These are phyloP conservation scores for Phenganax marumi DNA, from an alignment of 92 coral and sea anemone genomes.

Conservation along the genomic window DNA sequence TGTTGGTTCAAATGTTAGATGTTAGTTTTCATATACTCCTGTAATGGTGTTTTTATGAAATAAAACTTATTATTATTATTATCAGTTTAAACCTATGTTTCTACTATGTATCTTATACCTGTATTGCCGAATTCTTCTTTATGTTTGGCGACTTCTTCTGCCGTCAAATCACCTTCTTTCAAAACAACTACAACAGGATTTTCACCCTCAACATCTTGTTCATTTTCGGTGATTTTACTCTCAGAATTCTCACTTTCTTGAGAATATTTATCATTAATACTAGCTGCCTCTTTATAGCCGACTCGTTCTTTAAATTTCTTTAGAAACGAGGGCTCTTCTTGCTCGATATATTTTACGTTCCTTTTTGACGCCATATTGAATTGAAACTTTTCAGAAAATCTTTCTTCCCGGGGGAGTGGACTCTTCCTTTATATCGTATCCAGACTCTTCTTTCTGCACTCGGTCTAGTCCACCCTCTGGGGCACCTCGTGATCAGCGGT, in stretches of 20 bases:
- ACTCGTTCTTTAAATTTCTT: constrained; percentile 78
- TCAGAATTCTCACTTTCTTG: constrained; percentile 47
- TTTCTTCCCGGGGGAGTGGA: no score
- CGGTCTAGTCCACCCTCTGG: no score
- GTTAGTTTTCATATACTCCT: no score
- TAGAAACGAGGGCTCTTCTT: constrained; percentile 83
- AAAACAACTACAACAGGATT: constrained; percentile 77
- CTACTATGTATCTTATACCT: neutral
- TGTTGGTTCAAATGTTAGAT: no score
- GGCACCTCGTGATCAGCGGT: no score
- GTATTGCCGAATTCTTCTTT: constrained; percentile 35
- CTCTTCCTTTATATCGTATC: no score
- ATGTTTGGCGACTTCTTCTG: constrained; percentile 69
- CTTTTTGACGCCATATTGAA: constrained; percentile 39
- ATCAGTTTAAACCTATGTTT: no score
- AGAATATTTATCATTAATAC: constrained; percentile 67
- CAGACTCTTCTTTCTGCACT: no score
- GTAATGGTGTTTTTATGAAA: no score
- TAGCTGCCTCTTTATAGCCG: constrained; percentile 78
- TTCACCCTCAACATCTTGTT: constrained; percentile 64
- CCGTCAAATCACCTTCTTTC: constrained; percentile 65
- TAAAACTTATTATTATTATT: no score
- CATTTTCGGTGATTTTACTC: constrained; percentile 40
- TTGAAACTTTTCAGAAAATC: neutral
- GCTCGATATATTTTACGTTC: constrained; percentile 48